Base-by-base conservation (phyloP, 2,113 vertebrate genomes). In the Leptobrachium leishanense region DNA sequence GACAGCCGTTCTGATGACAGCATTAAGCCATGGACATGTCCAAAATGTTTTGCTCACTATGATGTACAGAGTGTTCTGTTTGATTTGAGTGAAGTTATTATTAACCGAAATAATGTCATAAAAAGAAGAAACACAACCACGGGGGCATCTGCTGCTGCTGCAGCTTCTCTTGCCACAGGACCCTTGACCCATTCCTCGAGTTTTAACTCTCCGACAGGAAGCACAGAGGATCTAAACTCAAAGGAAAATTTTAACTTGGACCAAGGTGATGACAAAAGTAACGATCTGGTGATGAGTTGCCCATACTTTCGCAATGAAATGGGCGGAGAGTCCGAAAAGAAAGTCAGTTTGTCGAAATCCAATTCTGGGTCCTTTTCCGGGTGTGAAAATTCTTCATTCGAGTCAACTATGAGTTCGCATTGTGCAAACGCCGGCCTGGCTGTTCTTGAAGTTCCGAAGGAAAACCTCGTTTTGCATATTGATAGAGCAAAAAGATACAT, bases 301-400 rank as follows among this genome's bases (percentile, higher is more conserved):
- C 96, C 96, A 1, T 98, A 97, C 82, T 98, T 98, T 88, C 94
- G 96, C 82, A 98, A 98, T 41, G 97, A 98, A 87, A 96, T 97
- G 1, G 96, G 95, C 6, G 91, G 95, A 2, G 96, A 98, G 84
- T 92, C 93, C 31, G 95, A 94, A 55, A 92, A 97, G 75, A 93
- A 94, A 76, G 95, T 94, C 82, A 93, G 93, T 82, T 92, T 97
- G 76, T 93, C 92, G 0, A 97, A 96, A 85, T 96, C 95, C 70
- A 97, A 95, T 83, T 97, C 95, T 74, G 92, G 92, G 81, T 94
- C 93, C 64, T 89, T 89, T 87, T 89, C 92, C 85, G 87, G 95
- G 76, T 85, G 91, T 87, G 87, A 94, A 92, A 95, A 95, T 90
- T 87, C 92, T 86, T 87, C 94, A 43, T 96, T 95, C 72, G 96